Conservation (phyloP, 2,113 vertebrate genomes). For the Tor tambroides region DNA sequence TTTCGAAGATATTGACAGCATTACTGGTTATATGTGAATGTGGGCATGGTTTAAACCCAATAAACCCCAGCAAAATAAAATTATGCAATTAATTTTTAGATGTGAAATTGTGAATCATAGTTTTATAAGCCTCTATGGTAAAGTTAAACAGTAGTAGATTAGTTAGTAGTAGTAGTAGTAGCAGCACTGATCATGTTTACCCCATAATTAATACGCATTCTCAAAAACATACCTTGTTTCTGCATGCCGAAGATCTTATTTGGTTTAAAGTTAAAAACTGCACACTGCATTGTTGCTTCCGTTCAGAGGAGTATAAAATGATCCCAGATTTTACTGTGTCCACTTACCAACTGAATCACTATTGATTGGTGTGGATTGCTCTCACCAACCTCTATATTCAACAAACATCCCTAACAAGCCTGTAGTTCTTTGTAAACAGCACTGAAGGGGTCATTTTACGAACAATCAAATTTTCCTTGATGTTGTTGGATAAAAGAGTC, state of each 20-base stretch:
- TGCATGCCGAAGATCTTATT: background rate
- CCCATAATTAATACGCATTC: background rate
- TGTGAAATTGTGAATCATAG: no score
- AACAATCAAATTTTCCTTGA: background rate
- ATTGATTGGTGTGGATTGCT: conserved; percentile 16
- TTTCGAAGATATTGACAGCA: no score
- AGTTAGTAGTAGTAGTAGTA: no score
- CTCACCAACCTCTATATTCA: conserved; percentile 13
- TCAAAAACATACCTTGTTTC: background rate
- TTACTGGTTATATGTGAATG: no score
- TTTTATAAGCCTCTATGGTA: no score
- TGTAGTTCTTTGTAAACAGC: conserved; percentile 2
- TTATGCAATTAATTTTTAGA: no score
- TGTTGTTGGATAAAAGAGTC: background rate
- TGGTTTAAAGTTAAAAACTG: background rate
- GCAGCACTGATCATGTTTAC: no score
- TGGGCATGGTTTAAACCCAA: no score
- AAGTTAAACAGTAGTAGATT: no score
- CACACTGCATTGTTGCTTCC: background rate
- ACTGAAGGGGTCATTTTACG: background rate
- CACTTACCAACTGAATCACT: conserved; percentile 1
- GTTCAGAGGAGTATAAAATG: background rate
- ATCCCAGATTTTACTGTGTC: background rate
- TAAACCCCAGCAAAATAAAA: no score
- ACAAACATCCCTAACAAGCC: conserved; percentile 9